Conservation (phyloP, 2,888 invertebrate species). For the Metacarcinus magister region DNA sequence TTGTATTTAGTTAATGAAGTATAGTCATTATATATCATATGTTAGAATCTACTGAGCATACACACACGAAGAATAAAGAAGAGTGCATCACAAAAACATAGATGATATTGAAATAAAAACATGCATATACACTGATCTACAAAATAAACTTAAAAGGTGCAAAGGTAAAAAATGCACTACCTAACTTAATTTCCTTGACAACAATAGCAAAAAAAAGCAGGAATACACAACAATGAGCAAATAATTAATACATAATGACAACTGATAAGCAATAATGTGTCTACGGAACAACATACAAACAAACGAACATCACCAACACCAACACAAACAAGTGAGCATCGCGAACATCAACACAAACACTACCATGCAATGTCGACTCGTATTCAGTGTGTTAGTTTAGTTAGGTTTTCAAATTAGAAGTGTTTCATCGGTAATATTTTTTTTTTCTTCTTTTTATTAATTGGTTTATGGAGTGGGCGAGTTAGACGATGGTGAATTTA, state of each 20-base stretch:
- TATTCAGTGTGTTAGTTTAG: conserved; percentile 43
- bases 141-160: background rate
- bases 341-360: background rate
- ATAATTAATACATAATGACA: background rate
- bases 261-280: background rate
- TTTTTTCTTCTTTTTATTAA: background rate
- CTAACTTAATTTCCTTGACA: background rate
- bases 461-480: conserved; percentile 51
- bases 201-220: background rate
- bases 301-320: background rate
- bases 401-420: background rate
- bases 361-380: conserved; percentile 21
- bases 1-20: conserved; percentile 12
- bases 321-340: background rate
- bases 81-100: background rate
- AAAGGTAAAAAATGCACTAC: background rate
- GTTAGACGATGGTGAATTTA: conserved; percentile 31
- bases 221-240: background rate
- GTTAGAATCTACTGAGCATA: background rate
- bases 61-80: background rate
- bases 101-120: background rate
- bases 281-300: background rate
- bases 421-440: background rate
- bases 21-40: background rate
- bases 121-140: background rate